These are phyloP conservation scores for Heliconius ethilla DNA, from an alignment of 2,888 invertebrate species.

Conservation along the genomic window DNA sequence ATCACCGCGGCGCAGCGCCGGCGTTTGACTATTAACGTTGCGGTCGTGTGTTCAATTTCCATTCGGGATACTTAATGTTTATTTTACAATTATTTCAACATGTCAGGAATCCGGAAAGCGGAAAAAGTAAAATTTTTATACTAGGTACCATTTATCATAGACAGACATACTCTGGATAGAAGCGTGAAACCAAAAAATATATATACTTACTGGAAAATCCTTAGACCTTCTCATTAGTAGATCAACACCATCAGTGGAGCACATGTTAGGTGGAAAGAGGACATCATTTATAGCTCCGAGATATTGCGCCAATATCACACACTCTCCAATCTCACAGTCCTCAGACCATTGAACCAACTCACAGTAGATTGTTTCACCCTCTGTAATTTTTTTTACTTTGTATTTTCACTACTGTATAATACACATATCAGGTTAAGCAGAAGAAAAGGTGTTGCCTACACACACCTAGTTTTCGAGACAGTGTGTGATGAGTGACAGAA, in stretches of 20 bases:
- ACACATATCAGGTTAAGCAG: neutral
- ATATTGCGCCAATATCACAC: constrained; percentile 83
- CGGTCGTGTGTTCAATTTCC: neutral
- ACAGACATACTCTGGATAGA: neutral
- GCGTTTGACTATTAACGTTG: no score
- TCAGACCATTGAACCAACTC: constrained; percentile 85
- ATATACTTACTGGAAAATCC: constrained; percentile 83
- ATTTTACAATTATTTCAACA: neutral
- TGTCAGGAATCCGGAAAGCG: no score
- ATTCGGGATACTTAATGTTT: neutral
- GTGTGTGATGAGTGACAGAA: neutral
- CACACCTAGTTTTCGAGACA: neutral
- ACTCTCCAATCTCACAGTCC: constrained; percentile 58
- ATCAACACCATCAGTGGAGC: constrained; percentile 83
- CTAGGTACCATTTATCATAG: neutral
- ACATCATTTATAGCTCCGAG: constrained; percentile 84
- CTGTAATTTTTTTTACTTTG: constrained; percentile 55
- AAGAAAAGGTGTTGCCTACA: neutral
- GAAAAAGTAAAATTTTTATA: neutral
- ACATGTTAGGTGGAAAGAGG: constrained; percentile 83
- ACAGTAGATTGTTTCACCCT: constrained; percentile 83
- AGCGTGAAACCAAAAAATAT: no score
- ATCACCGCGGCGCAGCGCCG: no score
- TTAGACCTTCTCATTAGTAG: constrained; percentile 85
- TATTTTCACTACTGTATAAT: neutral